phyloP scores from a whole-genome alignment of 2,113 vertebrate species.

The Paramormyrops kingsleyae region DNA sequence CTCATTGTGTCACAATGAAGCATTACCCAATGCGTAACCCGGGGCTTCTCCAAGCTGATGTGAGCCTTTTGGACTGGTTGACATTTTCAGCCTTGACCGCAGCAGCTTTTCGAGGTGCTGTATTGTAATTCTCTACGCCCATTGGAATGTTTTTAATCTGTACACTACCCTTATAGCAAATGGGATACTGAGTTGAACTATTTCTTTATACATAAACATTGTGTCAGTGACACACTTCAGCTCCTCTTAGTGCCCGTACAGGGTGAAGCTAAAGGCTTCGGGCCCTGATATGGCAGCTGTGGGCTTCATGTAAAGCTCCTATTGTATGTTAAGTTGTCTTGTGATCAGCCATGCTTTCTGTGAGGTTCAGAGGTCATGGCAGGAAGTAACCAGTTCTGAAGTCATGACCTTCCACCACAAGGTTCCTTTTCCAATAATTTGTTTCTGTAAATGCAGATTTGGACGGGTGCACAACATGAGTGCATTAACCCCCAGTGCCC shows the following conservation, averaged over 20 bases:
- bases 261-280: not conserved
- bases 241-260: not conserved
- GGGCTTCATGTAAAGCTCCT: not conserved
- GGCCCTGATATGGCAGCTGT: not conserved
- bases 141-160: not conserved
- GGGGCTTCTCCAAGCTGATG: constrained; percentile 38
- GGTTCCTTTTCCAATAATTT: not conserved
- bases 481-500: not conserved
- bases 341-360: not conserved
- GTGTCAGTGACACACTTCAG: not conserved
- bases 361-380: not conserved
- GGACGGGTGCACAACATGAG: not conserved
- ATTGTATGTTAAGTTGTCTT: not conserved
- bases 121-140: not conserved
- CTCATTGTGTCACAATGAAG: not conserved
- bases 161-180: not conserved
- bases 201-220: not conserved
- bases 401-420: not conserved
- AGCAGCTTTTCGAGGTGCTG: not conserved
- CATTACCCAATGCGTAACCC: not conserved
- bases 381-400: not conserved
- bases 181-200: not conserved
- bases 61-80: constrained; percentile 49
- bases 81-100: constrained; percentile 40
- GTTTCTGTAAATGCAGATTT: not conserved